A percentile compares a stretch with the other conserved stretches of the same genome.
These are phyloP conservation scores for Todiramphus chloris DNA, from an alignment of 2,113 vertebrate genomes.

Conservation along the genomic window DNA sequence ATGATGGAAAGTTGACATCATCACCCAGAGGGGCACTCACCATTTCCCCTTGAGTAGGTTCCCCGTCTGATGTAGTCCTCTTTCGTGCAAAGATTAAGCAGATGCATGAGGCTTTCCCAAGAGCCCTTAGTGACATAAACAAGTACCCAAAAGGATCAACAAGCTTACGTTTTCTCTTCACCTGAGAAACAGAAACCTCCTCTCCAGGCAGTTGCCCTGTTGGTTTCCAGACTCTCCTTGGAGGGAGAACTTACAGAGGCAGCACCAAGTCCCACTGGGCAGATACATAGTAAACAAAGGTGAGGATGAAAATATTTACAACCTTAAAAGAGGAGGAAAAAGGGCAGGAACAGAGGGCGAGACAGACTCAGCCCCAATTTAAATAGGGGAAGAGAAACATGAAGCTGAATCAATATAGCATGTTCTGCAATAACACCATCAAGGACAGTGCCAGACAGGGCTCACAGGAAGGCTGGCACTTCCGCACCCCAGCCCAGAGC, in stretches of 20 bases:
- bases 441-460: neutral
- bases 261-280: neutral
- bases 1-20: neutral
- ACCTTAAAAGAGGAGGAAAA: neutral
- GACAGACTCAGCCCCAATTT: neutral
- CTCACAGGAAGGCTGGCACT: neutral
- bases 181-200: neutral
- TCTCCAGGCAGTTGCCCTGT: neutral
- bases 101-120: neutral
- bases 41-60: neutral
- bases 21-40: neutral
- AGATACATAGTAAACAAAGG: neutral
- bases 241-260: neutral
- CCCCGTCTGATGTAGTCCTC: neutral
- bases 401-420: neutral
- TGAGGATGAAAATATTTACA: neutral
- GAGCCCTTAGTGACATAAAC: neutral
- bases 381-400: neutral
- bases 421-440: neutral
- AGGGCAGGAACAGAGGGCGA: neutral
- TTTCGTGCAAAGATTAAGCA: neutral
- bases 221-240: neutral
- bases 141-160: neutral
- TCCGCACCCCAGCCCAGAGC: neutral
- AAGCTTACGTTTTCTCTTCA: neutral